Base-by-base conservation (phyloP, 2,888 invertebrate species). In the Scaptomyza caliginosa region DNA sequence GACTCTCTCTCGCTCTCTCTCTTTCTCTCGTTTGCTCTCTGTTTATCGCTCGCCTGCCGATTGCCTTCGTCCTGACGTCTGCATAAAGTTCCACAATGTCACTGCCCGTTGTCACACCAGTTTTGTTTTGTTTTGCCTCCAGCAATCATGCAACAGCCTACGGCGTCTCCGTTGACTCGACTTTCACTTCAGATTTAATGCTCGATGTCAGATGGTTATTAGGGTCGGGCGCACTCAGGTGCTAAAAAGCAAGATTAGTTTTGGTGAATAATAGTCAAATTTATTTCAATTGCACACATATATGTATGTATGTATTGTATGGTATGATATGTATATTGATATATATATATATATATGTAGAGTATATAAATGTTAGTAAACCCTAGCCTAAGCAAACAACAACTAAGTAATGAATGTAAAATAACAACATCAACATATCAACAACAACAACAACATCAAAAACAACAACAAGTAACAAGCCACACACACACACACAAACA, bases 161-260 rank as follows among this genome's bases (percentile, higher is more conserved):
- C 94, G 96, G 95, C 92, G 95, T 95, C 93, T 96, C 96, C 89
- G 96, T 95, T 91, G 95, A 94, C 93, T 96, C 96, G 91, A 95
- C 94, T 92, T 96, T 95, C 42, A 79, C 74, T 64, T 96, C 96
- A 91, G 95, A 94, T 92, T 96, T 89, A 75, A 83, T 80, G 82
- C 86, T 84, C 92, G 93, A 91, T 90, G 95, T 89, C 93, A 95
- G 95, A 92, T 96, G 96, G 92, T 95, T 96, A 91, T 95, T 95
- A 92, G 95, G 95, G 92, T 96, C 96, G 91, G 95, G 94, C 90
- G 95, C 95, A 93, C 94, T 96, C 93, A 95, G 94, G 90, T 96
- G 96, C 95, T 95, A 93, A 38, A 38, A 93, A 93, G 76, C 69
- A 89, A 74, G 56, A 83, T 32, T 13, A 3, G n/a, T 38, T 17